These are phyloP conservation scores for Acinonyx jubatus DNA, from an alignment of 2,113 vertebrate species.

Conservation along the genomic window DNA sequence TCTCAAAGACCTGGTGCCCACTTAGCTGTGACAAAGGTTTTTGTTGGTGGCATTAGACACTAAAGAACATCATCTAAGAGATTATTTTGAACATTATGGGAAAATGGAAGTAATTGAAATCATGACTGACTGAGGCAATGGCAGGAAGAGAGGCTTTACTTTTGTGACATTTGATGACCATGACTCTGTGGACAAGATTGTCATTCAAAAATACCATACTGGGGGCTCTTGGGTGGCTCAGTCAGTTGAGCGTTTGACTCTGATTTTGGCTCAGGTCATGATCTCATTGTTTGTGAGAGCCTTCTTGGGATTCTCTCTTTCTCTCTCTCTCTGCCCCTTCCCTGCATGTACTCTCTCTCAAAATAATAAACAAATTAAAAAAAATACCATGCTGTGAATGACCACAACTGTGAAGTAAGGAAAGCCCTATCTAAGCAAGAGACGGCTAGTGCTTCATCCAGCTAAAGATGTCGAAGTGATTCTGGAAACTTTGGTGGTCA, in stretches of 20 bases:
- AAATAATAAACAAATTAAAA: neutral
- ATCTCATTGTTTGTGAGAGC: no score
- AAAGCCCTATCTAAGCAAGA: neutral
- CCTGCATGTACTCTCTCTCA: no score
- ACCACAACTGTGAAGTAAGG: neutral
- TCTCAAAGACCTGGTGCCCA: neutral
- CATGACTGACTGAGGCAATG: neutral
- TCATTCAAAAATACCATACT: neutral
- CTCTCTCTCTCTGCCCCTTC: no score
- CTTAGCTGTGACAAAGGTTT: neutral
- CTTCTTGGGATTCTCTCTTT: no score
- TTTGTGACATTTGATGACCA: neutral
- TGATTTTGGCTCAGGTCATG: no score
- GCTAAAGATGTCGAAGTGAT: neutral
- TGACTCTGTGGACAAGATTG: neutral
- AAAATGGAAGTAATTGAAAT: neutral
- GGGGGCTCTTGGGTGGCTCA: no score
- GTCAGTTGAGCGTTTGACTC: no score
- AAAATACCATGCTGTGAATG: neutral
- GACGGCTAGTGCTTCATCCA: neutral
- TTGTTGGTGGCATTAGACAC: neutral
- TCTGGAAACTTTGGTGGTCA: neutral
- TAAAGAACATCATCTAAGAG: neutral
- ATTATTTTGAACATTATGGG: neutral
- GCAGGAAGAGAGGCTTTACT: neutral